phyloP scores from a whole-genome alignment of 1,140 invertebrate genomes.

The Drosophila arizonae region DNA sequence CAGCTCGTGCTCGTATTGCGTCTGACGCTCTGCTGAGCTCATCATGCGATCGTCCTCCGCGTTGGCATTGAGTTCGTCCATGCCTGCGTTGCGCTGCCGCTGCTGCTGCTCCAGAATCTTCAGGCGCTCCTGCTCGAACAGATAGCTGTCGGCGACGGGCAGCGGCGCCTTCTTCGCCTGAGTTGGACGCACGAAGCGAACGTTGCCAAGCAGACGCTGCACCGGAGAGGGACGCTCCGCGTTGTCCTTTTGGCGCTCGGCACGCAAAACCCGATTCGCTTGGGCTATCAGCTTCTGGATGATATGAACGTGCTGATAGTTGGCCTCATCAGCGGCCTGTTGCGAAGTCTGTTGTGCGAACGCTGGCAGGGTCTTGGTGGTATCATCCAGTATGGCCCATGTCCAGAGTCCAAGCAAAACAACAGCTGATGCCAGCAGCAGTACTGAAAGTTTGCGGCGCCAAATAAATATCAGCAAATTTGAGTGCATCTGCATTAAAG shows the following conservation, averaged over 20 bases:
- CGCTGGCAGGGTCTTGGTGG: slow-evolving; percentile 40
- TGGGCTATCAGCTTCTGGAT: slow-evolving; percentile 80
- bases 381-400: slow-evolving; percentile 76
- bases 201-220: slow-evolving; percentile 54
- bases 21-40: slow-evolving; percentile 72
- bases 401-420: slow-evolving; percentile 74
- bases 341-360: slow-evolving; percentile 10
- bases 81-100: slow-evolving; percentile 61
- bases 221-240: slow-evolving; percentile 26
- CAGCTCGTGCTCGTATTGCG: slow-evolving; percentile 78
- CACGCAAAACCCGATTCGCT: slow-evolving; percentile 73
- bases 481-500: slow-evolving; percentile 73
- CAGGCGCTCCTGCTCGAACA: slow-evolving; percentile 77
- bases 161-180: slow-evolving; percentile 67
- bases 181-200: slow-evolving; percentile 73
- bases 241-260: slow-evolving; percentile 65
- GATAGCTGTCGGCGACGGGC: slow-evolving; percentile 62
- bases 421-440: slow-evolving; percentile 62
- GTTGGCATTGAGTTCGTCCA: slow-evolving; percentile 71
- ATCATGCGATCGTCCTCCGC: slow-evolving; percentile 74
- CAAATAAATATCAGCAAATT: slow-evolving; percentile 78
- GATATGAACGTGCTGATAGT: slow-evolving; percentile 69
- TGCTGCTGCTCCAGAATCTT: slow-evolving; percentile 80
- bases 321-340: slow-evolving; percentile 14
- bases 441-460: slow-evolving; percentile 78